A percentile compares a stretch with the other conserved stretches of the same genome.
Conservation (phyloP, 1,140 invertebrate species). For the Caerostris darwini region DNA sequence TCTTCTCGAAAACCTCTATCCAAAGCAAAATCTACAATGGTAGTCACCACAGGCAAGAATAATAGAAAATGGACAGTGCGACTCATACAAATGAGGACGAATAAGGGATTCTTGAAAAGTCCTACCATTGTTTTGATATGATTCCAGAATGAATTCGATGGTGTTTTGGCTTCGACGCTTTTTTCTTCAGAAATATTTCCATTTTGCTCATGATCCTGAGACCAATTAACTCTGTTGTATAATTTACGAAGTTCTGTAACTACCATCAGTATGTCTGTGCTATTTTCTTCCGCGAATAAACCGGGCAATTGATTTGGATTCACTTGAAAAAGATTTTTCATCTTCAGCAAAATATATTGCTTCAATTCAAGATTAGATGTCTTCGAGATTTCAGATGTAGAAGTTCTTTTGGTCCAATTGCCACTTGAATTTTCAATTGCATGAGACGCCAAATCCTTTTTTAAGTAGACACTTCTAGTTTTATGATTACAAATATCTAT, state of each 20-base stretch:
- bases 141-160: neutral
- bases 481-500: neutral
- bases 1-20: conserved; percentile 39
- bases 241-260: conserved; percentile 5
- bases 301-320: neutral
- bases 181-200: neutral
- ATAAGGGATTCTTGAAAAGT: conserved; percentile 37
- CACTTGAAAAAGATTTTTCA: neutral
- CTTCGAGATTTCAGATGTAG: neutral
- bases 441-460: neutral
- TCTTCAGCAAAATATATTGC: neutral
- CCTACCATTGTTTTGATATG: conserved; percentile 21
- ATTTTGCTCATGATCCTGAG: neutral
- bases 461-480: neutral
- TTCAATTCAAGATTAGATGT: neutral
- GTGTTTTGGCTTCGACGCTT: neutral
- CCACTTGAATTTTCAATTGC: neutral
- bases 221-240: neutral
- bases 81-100: conserved; percentile 7
- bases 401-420: neutral
- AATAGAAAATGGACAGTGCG: conserved; percentile 33
- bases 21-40: conserved; percentile 37
- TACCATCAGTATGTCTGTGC: neutral
- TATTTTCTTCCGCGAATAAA: neutral
- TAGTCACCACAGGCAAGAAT: conserved; percentile 36